Evolutionary conservation across 2,888 invertebrate genomes (phyloP).

Genomic region (Chloromyia formosa): DNA sequence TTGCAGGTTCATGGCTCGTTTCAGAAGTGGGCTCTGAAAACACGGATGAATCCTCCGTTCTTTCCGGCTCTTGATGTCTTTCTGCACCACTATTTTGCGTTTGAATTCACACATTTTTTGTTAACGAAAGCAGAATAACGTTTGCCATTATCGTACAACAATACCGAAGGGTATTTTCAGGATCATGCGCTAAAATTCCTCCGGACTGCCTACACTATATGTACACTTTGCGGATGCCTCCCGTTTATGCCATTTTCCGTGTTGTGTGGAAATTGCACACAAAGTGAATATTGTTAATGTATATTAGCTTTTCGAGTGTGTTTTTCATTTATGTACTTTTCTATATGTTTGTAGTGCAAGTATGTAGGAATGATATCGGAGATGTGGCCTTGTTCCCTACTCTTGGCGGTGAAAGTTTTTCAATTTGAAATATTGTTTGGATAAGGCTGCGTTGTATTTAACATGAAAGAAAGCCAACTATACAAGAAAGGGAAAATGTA

Average conservation of each 20-base stretch:
- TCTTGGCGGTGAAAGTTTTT: slow-evolving; percentile 31
- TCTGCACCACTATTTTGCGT: background rate
- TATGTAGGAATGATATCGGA: slow-evolving; percentile 12
- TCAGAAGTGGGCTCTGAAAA: no score
- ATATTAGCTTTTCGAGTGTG: background rate
- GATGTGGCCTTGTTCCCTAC: slow-evolving; percentile 5
- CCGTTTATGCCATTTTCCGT: slow-evolving; percentile 22
- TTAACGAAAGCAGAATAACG: slow-evolving; percentile 28
- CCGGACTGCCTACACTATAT: background rate
- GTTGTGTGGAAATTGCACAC: slow-evolving; percentile 29
- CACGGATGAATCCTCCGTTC: background rate
- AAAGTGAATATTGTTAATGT: slow-evolving; percentile 36
- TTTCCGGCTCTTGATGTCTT: background rate
- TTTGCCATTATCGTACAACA: slow-evolving; percentile 26
- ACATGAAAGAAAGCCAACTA: background rate
- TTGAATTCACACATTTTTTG: slow-evolving; percentile 15
- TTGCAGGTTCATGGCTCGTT: slow-evolving; percentile 19
- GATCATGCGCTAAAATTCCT: slow-evolving; percentile 41
- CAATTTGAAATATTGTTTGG: slow-evolving; percentile 41
- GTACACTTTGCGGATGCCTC: background rate
- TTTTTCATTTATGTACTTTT: background rate
- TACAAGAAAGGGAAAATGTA: background rate
- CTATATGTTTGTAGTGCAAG: background rate
- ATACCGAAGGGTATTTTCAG: slow-evolving; percentile 16
- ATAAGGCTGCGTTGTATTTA: slow-evolving; percentile 23